These are phyloP conservation scores for Myocastor coypus DNA, from an alignment of 2,113 vertebrate genomes.

Conservation along the genomic window DNA sequence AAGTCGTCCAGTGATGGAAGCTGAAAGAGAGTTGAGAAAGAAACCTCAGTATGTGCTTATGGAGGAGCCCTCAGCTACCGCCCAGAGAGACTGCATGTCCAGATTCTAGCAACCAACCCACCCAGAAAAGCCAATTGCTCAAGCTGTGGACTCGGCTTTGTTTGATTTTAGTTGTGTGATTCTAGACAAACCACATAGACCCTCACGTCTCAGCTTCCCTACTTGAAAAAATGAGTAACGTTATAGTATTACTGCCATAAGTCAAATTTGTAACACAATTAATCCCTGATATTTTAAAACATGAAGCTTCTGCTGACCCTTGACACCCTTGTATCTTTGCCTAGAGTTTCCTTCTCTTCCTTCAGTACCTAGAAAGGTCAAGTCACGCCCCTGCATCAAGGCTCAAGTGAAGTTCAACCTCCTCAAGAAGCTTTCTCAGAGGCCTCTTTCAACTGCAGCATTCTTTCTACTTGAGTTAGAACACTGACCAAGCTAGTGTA, in stretches of 20 bases:
- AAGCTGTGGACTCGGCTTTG: background rate
- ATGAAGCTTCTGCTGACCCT: background rate
- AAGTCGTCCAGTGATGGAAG: background rate
- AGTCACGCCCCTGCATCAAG: background rate
- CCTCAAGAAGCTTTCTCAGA: background rate
- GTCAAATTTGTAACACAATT: background rate
- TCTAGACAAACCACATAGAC: background rate
- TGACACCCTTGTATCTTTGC: background rate
- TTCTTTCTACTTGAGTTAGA: background rate
- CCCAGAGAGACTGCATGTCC: background rate
- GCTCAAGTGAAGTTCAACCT: background rate
- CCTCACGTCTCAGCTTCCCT: background rate
- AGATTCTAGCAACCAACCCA: background rate
- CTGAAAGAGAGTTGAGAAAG: slow-evolving; percentile 52
- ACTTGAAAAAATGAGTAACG: background rate
- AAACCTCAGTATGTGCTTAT: background rate
- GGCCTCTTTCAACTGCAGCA: background rate
- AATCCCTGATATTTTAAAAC: background rate
- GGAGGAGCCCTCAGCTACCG: background rate
- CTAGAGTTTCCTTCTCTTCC: background rate
- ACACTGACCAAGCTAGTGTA: background rate
- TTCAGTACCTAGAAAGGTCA: background rate
- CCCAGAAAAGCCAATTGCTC: background rate
- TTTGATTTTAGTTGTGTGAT: background rate
- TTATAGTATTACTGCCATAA: background rate